These are phyloP conservation scores for Nycticebus coucang DNA, from an alignment of 2,113 vertebrate species.

Conservation along the genomic window DNA sequence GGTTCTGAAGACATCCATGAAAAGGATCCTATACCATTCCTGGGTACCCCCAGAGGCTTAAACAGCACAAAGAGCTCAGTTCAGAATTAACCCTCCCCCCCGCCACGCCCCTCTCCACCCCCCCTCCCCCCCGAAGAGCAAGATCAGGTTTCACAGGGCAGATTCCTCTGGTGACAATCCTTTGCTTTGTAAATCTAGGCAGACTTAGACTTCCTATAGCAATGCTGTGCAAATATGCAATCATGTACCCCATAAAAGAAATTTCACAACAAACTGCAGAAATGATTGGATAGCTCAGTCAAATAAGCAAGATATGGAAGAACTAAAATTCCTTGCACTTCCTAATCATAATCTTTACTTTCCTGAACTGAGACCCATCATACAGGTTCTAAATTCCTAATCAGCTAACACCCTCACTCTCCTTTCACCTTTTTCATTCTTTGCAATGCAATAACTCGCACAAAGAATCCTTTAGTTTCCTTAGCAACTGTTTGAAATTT, in stretches of 20 bases:
- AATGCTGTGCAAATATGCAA: constrained; percentile 28
- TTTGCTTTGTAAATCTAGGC: constrained; percentile 51
- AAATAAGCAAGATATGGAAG: not conserved
- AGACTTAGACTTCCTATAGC: constrained; percentile 26
- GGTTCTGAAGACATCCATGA: not conserved
- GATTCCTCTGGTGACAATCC: not conserved
- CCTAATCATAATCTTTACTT: not conserved
- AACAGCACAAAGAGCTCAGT: not conserved
- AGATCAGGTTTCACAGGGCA: not conserved
- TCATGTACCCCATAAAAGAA: constrained; percentile 30
- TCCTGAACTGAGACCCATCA: constrained; percentile 11
- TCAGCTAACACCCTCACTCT: constrained; percentile 21
- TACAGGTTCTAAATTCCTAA: constrained; percentile 23
- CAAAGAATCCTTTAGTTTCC: constrained; percentile 80
- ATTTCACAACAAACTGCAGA: constrained; percentile 11
- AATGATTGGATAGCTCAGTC: constrained; percentile 6
- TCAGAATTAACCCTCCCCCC: not conserved
- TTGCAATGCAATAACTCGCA: constrained; percentile 71
- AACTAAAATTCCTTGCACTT: not conserved
- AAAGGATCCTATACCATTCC: not conserved
- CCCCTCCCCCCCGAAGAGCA: no score
- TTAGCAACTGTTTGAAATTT: constrained; percentile 83
- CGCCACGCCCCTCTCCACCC: no score
- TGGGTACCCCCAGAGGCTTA: not conserved
- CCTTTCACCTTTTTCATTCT: constrained; percentile 49